Evolutionary conservation across 2,113 vertebrate species (phyloP).

Genomic region (Enhydra lutris): DNA sequence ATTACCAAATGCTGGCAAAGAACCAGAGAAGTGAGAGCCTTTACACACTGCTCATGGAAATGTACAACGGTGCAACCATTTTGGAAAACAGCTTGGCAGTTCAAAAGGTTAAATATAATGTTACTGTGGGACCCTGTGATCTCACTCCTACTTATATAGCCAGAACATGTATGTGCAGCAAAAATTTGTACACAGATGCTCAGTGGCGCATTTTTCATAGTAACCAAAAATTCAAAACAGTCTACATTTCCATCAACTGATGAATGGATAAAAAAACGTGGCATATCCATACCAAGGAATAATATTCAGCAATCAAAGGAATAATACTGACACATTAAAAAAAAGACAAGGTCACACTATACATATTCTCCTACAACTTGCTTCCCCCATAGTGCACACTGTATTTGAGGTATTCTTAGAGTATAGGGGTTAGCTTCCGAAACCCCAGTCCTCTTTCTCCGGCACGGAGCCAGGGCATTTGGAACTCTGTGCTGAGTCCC

Average conservation of each 20-base stretch:
- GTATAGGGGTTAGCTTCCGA: neutral
- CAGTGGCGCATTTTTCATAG: neutral
- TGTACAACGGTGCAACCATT: neutral
- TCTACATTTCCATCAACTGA: neutral
- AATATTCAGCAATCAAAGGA: neutral
- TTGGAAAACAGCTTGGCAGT: neutral
- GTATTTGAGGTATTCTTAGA: neutral
- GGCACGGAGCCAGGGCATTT: neutral
- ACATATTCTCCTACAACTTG: neutral
- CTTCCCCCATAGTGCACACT: accelerated
- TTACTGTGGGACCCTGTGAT: neutral
- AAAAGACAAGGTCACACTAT: neutral
- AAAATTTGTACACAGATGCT: neutral
- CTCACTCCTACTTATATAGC: neutral
- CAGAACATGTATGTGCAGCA: neutral
- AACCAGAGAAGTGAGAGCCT: neutral
- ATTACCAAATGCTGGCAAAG: neutral
- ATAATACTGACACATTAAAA: neutral
- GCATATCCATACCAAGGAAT: neutral
- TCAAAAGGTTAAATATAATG: neutral
- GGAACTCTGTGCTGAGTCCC: neutral
- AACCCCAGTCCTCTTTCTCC: neutral
- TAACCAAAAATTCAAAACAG: neutral
- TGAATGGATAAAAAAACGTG: neutral
- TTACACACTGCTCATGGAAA: neutral